These are phyloP conservation scores for Polypedilum pembai DNA, from an alignment of 1,140 invertebrate species.

Conservation along the genomic window DNA sequence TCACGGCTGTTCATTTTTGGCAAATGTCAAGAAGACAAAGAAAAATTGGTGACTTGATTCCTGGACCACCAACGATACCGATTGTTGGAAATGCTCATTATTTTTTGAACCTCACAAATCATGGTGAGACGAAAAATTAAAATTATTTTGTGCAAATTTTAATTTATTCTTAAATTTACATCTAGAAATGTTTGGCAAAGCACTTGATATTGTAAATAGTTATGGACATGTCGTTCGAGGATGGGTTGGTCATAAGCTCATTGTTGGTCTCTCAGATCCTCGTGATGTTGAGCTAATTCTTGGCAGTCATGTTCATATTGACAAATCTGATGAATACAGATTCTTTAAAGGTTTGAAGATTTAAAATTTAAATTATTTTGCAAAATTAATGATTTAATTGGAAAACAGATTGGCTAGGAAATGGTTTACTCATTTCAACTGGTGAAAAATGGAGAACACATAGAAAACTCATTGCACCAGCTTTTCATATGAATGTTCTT, in stretches of 20 bases:
- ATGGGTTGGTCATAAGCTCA: constrained; percentile 57
- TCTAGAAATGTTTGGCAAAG: constrained; percentile 45
- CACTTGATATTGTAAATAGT: constrained; percentile 44
- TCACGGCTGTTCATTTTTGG: constrained; percentile 34
- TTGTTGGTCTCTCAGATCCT: constrained; percentile 57
- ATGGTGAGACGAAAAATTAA: background rate
- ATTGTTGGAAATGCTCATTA: constrained; percentile 39
- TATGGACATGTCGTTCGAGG: constrained; percentile 52
- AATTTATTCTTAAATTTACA: constrained; percentile 28
- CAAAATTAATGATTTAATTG: too few species aligned
- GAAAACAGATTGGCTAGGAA: constrained; percentile 88
- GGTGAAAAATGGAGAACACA: constrained; percentile 77
- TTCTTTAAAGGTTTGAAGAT: constrained; percentile 50
- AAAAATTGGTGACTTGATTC: constrained; percentile 32
- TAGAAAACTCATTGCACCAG: constrained; percentile 84
- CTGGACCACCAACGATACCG: constrained; percentile 35
- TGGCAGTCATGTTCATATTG: constrained; percentile 64
- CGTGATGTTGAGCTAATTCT: constrained; percentile 63
- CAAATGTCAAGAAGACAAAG: constrained; percentile 38
- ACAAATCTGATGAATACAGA: constrained; percentile 71
- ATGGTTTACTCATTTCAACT: constrained; percentile 73
- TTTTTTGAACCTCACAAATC: constrained; percentile 33
- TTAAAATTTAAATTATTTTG: too few species aligned
- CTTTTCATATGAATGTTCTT: constrained; percentile 86
- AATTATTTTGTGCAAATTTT: background rate